Evolutionary conservation across 2,888 invertebrate genomes (phyloP).

Genomic region (Nephrotoma flavescens): DNA sequence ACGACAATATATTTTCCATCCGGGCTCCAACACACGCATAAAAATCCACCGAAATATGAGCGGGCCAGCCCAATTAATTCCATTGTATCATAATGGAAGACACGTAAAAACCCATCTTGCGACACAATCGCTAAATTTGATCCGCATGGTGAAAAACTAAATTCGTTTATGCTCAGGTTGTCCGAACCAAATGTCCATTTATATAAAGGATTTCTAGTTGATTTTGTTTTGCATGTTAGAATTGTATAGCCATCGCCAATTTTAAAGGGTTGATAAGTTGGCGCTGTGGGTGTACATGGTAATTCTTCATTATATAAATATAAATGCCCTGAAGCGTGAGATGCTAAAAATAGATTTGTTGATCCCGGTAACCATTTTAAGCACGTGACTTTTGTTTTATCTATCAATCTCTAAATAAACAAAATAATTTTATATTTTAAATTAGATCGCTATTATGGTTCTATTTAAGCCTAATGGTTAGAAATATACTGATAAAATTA

Average conservation of each 20-base stretch:
- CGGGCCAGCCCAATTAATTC: conserved; percentile 85
- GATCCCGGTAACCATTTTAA: conserved; percentile 96
- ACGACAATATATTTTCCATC: conserved; percentile 90
- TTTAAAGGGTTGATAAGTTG: conserved; percentile 90
- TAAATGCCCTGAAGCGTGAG: conserved; percentile 90
- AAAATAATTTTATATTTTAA: conserved; percentile 2
- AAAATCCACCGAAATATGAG: conserved; percentile 94
- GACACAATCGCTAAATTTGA: conserved; percentile 86
- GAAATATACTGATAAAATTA: not conserved
- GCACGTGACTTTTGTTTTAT: conserved; percentile 61
- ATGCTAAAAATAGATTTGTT: conserved; percentile 82
- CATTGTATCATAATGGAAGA: conserved; percentile 96
- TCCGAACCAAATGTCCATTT: conserved; percentile 75
- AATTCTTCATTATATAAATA: conserved; percentile 97
- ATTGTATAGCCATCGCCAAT: conserved; percentile 88
- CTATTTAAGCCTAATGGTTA: no score
- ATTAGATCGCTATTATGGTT: not conserved
- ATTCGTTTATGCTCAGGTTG: conserved; percentile 82
- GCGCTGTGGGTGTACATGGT: conserved; percentile 75
- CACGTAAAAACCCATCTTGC: conserved; percentile 86
- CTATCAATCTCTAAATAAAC: conserved; percentile 28
- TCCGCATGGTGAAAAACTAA: conserved; percentile 91
- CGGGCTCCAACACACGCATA: conserved; percentile 97
- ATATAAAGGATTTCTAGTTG: conserved; percentile 89
- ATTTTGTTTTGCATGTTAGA: conserved; percentile 91